Conservation (phyloP, 37 sponge, comb jelly and placozoan species). For the Hormiphora californensis region DNA sequence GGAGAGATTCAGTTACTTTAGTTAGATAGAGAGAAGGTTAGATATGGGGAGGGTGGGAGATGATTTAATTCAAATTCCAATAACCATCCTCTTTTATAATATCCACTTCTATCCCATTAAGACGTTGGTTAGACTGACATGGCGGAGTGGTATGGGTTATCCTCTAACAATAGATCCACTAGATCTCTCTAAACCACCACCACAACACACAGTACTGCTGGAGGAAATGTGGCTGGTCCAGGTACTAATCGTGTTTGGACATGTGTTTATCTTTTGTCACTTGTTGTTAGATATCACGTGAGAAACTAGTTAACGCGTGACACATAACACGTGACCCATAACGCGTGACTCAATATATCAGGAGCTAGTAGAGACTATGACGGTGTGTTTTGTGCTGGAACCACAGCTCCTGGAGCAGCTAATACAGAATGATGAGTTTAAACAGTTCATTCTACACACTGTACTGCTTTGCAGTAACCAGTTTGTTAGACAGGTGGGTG, state of each 20-base stretch:
- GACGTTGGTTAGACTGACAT: too few species aligned
- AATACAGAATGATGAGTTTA: neutral
- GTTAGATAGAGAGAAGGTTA: too few species aligned
- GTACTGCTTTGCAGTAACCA: neutral
- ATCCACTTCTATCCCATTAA: too few species aligned
- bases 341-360: neutral
- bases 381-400: constrained; percentile 20
- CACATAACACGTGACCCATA: neutral
- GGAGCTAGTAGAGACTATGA: constrained; percentile 44
- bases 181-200: too few species aligned
- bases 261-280: neutral
- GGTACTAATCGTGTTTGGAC: constrained; percentile 1
- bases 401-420: constrained; percentile 20
- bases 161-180: too few species aligned
- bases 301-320: neutral
- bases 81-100: too few species aligned
- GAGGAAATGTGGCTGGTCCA: constrained; percentile 48
- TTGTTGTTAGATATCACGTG: neutral
- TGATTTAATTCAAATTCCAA: too few species aligned
- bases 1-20: too few species aligned
- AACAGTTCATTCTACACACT: constrained; percentile 4
- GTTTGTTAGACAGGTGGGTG: constrained; percentile 29
- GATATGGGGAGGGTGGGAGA: too few species aligned
- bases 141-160: constrained; percentile 23
- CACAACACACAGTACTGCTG: neutral